Conservation (phyloP, 2,797 vertebrate species). For the Margarornis squamiger region DNA sequence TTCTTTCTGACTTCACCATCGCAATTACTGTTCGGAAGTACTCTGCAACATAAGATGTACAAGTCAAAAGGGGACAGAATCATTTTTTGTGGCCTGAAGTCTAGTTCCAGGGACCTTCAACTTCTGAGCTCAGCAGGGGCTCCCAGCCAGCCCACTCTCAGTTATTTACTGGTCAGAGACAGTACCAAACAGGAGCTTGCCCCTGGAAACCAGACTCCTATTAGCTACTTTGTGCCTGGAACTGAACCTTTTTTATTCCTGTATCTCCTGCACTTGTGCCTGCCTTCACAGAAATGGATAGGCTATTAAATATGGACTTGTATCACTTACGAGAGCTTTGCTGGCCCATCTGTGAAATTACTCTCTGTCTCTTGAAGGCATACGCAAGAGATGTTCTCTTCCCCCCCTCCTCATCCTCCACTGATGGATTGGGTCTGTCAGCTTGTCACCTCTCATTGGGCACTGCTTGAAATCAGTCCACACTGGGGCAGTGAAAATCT, state of each 20-base stretch:
- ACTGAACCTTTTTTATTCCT: neutral
- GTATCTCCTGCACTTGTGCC: neutral
- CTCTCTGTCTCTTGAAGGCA: conserved; percentile 44
- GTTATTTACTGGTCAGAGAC: neutral
- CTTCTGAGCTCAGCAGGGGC: neutral
- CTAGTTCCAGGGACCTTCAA: neutral
- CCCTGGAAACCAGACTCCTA: neutral
- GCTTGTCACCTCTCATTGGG: conserved; percentile 78
- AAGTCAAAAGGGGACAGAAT: neutral
- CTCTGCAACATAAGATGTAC: neutral
- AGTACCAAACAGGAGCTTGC: neutral
- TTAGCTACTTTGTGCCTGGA: neutral
- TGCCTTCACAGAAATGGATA: conserved; percentile 20
- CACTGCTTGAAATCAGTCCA: conserved; percentile 71
- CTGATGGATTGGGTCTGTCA: conserved; percentile 74
- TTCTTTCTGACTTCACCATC: neutral
- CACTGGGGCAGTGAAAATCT: conserved; percentile 73
- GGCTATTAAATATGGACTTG: conserved; percentile 52
- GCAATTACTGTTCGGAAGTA: neutral
- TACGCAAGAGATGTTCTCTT: neutral
- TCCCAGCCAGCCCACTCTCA: neutral
- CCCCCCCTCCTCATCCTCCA: neutral
- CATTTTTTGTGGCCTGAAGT: neutral
- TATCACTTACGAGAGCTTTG: conserved; percentile 50
- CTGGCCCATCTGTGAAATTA: conserved; percentile 39